Percentiles rank a stretch among this genome's conserved stretches.
These are phyloP conservation scores for Acropora tenuis DNA, from an alignment of 64 coral and sea anemone genomes.

Conservation along the genomic window DNA sequence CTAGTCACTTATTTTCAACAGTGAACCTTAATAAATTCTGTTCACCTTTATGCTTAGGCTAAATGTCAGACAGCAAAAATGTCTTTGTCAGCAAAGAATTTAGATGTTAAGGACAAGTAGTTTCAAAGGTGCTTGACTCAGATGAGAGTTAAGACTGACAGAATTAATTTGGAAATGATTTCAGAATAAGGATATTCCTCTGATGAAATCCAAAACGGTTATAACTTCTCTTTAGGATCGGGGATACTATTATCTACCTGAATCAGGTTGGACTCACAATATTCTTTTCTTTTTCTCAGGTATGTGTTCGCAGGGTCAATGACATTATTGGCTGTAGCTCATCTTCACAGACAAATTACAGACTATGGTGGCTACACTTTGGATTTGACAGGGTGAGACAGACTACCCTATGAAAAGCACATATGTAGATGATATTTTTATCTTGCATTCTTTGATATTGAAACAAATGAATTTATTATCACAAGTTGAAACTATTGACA, in stretches of 20 bases:
- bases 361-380: conserved; percentile 87
- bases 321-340: conserved; percentile 37
- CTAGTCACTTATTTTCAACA: too few species aligned
- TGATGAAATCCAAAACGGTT: neutral
- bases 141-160: neutral
- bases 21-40: too few species aligned
- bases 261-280: neutral
- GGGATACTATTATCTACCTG: neutral
- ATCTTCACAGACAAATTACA: conserved; percentile 76
- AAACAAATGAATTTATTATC: too few species aligned
- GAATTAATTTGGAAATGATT: neutral
- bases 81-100: too few species aligned
- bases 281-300: neutral
- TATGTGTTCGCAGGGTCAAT: conserved; percentile 63
- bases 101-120: too few species aligned
- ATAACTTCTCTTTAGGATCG: neutral
- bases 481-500: too few species aligned
- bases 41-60: too few species aligned
- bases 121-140: neutral
- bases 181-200: neutral
- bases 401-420: too few species aligned
- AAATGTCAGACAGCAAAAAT: too few species aligned
- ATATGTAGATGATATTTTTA: too few species aligned
- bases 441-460: too few species aligned
- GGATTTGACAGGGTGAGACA: conserved; percentile 79